A percentile compares a stretch with the other conserved stretches of the same genome.
phyloP scores from a whole-genome alignment of 2,888 invertebrate species.

The Drosophila multiciliata region DNA sequence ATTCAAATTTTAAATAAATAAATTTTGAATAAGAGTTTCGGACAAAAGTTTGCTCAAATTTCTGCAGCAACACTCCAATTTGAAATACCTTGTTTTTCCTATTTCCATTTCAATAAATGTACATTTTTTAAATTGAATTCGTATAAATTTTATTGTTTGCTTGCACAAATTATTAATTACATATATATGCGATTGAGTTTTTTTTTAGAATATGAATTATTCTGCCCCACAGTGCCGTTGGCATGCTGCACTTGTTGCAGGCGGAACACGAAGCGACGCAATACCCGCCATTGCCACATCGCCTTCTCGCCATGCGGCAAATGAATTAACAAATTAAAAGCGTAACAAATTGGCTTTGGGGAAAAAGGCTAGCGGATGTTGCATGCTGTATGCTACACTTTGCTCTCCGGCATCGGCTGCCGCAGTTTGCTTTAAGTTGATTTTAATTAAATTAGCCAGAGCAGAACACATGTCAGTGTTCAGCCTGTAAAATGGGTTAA shows the following conservation, averaged over 20 bases:
- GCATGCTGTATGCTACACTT: conserved; percentile 33
- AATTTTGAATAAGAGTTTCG: not conserved
- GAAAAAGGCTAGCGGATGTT: conserved; percentile 34
- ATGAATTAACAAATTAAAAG: conserved; percentile 79
- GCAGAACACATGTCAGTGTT: conserved; percentile 58
- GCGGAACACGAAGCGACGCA: conserved; percentile 36
- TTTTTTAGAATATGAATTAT: not conserved
- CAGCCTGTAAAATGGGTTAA: conserved; percentile 1
- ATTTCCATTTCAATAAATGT: not conserved
- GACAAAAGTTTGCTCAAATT: not conserved
- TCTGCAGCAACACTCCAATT: not conserved
- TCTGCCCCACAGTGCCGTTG: conserved; percentile 10
- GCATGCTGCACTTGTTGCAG: conserved; percentile 61
- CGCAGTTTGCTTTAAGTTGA: conserved; percentile 64
- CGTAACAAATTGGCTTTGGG: conserved; percentile 70
- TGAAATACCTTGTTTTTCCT: not conserved
- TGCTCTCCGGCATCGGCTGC: conserved; percentile 31
- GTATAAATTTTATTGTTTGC: not conserved
- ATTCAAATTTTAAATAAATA: not conserved
- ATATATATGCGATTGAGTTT: not conserved
- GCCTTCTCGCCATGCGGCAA: conserved; percentile 39
- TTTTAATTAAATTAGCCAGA: conserved; percentile 75
- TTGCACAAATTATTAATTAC: not conserved
- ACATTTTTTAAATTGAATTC: not conserved
- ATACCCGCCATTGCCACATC: conserved; percentile 7